These are phyloP conservation scores for Macaca fascicularis DNA, from an alignment of 2,113 vertebrate species.

Conservation along the genomic window DNA sequence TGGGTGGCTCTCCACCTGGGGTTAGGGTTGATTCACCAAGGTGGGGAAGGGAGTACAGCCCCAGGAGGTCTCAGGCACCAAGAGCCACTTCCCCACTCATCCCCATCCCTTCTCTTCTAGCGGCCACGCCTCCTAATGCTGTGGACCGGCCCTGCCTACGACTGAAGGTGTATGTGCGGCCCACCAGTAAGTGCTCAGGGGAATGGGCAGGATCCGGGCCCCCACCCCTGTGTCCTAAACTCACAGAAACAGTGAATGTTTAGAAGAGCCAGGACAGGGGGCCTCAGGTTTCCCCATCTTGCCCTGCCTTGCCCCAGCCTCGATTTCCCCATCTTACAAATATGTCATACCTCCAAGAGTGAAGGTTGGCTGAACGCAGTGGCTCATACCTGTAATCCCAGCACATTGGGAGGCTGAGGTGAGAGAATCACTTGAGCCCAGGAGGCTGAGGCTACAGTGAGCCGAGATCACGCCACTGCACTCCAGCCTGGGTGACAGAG, in stretches of 20 bases:
- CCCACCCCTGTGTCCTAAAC: not conserved
- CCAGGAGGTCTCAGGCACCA: not conserved
- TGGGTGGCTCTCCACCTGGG: too few species aligned
- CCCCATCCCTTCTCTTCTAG: slow-evolving; percentile 80
- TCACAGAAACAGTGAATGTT: not conserved
- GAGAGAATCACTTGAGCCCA: too few species aligned
- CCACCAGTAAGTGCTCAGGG: slow-evolving; percentile 62
- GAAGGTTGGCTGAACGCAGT: too few species aligned
- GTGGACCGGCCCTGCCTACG: slow-evolving; percentile 94
- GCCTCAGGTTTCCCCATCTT: not conserved
- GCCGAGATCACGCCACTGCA: too few species aligned
- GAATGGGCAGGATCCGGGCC: fast-evolving
- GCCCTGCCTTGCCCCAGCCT: not conserved
- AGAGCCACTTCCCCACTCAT: not conserved
- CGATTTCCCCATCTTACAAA: not conserved
- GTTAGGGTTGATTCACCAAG: not conserved
- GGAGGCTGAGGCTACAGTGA: too few species aligned
- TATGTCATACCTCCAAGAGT: not conserved
- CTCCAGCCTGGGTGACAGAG: too few species aligned
- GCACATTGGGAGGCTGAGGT: too few species aligned
- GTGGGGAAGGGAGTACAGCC: not conserved
- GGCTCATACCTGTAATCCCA: too few species aligned
- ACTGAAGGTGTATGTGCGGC: slow-evolving; percentile 91
- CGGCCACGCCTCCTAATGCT: slow-evolving; percentile 90
- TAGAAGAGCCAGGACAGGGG: not conserved